These are phyloP conservation scores for Beroe forskalii DNA, from an alignment of 37 sponge, comb jelly and placozoan genomes.

Conservation along the genomic window DNA sequence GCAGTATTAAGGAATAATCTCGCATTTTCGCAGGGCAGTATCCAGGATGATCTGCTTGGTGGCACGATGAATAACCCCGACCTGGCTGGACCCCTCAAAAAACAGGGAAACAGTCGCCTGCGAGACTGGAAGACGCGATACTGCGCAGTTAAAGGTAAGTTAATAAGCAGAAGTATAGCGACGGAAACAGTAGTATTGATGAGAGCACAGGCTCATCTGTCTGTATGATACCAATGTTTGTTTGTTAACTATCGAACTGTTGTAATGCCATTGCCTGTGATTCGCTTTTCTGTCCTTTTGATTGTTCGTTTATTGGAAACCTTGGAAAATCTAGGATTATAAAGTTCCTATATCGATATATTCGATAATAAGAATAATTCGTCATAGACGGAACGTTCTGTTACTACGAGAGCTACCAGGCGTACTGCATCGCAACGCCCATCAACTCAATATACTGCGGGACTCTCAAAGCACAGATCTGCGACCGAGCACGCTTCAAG, in stretches of 20 bases:
- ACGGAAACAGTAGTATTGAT: too few species aligned
- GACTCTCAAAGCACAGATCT: conserved; percentile 35
- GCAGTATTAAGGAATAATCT: too few species aligned
- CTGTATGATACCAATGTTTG: too few species aligned
- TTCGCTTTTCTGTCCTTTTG: too few species aligned
- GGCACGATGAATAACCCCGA: conserved; percentile 21
- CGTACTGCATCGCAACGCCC: neutral
- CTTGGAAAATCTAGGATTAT: too few species aligned
- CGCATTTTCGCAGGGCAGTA: conserved; percentile 12
- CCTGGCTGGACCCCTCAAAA: neutral
- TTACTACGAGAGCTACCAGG: conserved; percentile 24
- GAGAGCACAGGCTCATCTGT: too few species aligned
- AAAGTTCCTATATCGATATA: too few species aligned
- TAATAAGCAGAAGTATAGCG: too few species aligned
- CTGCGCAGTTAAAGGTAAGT: conserved; percentile 46
- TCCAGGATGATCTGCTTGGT: neutral
- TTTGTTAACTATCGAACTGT: too few species aligned
- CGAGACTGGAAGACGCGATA: conserved; percentile 47
- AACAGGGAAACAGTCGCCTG: conserved; percentile 37
- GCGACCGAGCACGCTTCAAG: conserved; percentile 28
- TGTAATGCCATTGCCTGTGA: too few species aligned
- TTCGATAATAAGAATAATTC: too few species aligned
- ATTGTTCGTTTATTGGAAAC: too few species aligned
- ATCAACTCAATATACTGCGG: conserved; percentile 40
- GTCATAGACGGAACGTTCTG: conserved; percentile 40